Conservation (phyloP, 2,888 invertebrate genomes). For the Hoplodrina blanda region DNA sequence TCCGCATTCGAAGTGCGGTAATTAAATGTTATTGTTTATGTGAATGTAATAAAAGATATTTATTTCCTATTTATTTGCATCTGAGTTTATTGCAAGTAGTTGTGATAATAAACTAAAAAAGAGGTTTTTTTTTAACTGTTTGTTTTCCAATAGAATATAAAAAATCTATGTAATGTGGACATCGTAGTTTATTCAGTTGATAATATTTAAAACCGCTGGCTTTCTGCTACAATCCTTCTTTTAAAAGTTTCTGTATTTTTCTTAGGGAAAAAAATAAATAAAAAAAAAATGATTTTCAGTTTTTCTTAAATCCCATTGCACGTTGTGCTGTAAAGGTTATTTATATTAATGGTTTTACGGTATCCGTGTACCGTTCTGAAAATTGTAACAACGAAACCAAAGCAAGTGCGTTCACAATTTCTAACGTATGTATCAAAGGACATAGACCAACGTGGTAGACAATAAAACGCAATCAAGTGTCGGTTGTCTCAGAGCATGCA, state of each 20-base stretch:
- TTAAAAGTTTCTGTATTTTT: too few species aligned
- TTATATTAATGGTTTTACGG: too few species aligned
- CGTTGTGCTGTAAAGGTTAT: too few species aligned
- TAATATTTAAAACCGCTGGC: not conserved
- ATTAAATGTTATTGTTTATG: slow-evolving; percentile 29
- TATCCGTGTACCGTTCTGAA: too few species aligned
- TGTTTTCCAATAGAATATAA: not conserved
- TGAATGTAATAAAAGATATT: slow-evolving; percentile 4
- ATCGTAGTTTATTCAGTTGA: not conserved
- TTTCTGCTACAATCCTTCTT: not conserved
- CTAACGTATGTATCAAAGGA: slow-evolving; percentile 62
- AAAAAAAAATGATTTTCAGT: too few species aligned
- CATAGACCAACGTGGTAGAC: slow-evolving; percentile 83
- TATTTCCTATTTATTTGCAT: slow-evolving; percentile 1
- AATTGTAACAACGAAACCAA: not conserved
- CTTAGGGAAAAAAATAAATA: too few species aligned
- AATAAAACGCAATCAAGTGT: slow-evolving; percentile 87
- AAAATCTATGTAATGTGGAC: not conserved
- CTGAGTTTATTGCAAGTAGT: slow-evolving; percentile 7
- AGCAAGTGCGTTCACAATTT: slow-evolving; percentile 1
- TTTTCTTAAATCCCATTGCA: too few species aligned
- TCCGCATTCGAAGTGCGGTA: slow-evolving; percentile 36
- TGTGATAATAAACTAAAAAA: not conserved
- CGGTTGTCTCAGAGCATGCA: slow-evolving; percentile 76
- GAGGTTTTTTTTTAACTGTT: not conserved